Evolutionary conservation across 2,888 invertebrate genomes (phyloP), one percentile per base, ranked within the genome.

Genomic region (Boloria euphrosyne): DNA sequence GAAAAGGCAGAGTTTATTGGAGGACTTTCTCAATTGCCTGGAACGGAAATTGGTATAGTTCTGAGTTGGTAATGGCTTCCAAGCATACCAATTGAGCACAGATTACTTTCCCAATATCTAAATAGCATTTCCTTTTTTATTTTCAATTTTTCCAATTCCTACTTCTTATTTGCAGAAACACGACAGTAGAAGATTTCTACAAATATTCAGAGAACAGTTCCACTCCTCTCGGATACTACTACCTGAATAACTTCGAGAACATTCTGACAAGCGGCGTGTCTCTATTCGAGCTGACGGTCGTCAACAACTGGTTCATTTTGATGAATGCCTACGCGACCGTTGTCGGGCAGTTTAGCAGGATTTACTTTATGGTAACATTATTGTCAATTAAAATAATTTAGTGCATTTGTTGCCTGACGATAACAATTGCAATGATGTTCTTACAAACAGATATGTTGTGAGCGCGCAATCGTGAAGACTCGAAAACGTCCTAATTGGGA

Each of bases 251-350:
- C 77, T 97, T 97, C 86, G 94, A 95, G 80, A 95, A 97, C 87
- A 89, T 97, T 14, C 89, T 96, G 68, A 94, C 94, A 7, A 96
- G 96, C 78, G 95, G 95, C 55, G 96, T 97, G 71, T 97, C 97
- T 0, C 88, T 98, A 72, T 98, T 97, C 89, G 97, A 97, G 86
- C 89, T 97, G 76, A 97, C 97, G 0, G 97, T 97, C 13, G 97
- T 97, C 66, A 98, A 97, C 85, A 97, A 97, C 87, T 98, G 98
- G 98, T 97, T 97, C 78, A 96, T 97, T 66, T 94, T 97, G 27
- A 98, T 98, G 98, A 96, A 97, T 81, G 97, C 96, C 1, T 96
- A 95, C 80, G 95, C 96, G 0, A 92, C 94, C 0, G 95, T 95
- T 17, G 94, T 94, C 0, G 93, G 94, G 59, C 93, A 95, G 78